Conservation (phyloP, 1,140 invertebrate genomes). For the Drosophila persimilis region DNA sequence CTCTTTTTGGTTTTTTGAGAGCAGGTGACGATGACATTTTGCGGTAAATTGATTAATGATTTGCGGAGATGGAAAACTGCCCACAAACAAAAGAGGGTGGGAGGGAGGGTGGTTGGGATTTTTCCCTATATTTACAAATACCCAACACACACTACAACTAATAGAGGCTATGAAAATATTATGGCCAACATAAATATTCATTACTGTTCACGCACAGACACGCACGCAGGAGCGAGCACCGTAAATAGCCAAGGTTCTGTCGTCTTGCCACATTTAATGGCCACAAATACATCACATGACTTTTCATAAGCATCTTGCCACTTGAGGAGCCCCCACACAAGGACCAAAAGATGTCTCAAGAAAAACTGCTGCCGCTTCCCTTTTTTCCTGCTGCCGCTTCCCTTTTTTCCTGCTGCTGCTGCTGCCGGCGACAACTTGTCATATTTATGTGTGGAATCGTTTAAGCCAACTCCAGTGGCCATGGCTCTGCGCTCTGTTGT, state of each 20-base stretch:
- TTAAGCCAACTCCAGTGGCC: constrained; percentile 58
- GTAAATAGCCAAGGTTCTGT: constrained; percentile 40
- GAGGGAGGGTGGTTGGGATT: too few species aligned
- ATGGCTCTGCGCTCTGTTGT: constrained; percentile 27
- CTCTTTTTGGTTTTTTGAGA: constrained; percentile 18
- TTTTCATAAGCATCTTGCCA: constrained; percentile 72
- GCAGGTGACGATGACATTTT: constrained; percentile 41
- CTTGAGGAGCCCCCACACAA: constrained; percentile 50
- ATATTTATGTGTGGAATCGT: constrained; percentile 73
- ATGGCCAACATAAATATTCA: constrained; percentile 77
- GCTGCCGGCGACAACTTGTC: constrained; percentile 55
- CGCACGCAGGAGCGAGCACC: not conserved
- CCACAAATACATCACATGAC: constrained; percentile 77
- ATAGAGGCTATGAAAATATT: constrained; percentile 73
- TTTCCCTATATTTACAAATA: too few species aligned
- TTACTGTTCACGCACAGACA: constrained; percentile 49
- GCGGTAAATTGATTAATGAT: constrained; percentile 67
- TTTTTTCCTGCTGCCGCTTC: constrained; percentile 13
- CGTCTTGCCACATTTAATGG: constrained; percentile 75
- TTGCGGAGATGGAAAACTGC: constrained; percentile 45
- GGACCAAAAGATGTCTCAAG: constrained; percentile 36
- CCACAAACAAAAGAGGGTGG: constrained; percentile 28
- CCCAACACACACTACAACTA: constrained; percentile 35
- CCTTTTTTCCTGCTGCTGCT: constrained; percentile 13
- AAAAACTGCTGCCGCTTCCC: constrained; percentile 21